Conservation (phyloP, 1,140 invertebrate genomes). For the Nautilus pompilius region DNA sequence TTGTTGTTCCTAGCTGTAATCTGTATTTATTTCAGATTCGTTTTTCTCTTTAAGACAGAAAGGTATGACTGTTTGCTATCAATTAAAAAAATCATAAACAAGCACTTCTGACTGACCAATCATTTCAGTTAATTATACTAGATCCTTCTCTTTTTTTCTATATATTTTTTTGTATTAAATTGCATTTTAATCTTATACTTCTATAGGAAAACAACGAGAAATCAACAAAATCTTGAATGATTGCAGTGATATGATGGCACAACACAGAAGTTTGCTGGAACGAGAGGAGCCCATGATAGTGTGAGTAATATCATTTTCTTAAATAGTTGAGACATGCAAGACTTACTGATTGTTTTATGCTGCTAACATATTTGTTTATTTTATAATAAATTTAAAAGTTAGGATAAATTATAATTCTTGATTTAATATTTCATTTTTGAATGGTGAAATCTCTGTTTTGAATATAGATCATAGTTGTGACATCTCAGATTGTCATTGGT, state of each 20-base stretch:
- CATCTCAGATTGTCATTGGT: too few relatives aligned
- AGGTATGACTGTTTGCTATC: background rate
- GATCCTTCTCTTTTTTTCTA: background rate
- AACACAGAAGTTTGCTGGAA: constrained; percentile 18
- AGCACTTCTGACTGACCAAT: background rate
- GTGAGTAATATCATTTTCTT: constrained; percentile 15
- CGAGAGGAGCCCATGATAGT: constrained; percentile 20
- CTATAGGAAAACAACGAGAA: constrained; percentile 25
- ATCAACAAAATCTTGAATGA: constrained; percentile 30
- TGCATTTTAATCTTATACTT: too few relatives aligned
- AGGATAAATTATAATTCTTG: background rate
- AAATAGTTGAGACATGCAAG: background rate
- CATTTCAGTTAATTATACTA: background rate
- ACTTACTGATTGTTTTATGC: background rate
- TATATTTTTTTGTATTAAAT: too few relatives aligned
- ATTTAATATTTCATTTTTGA: background rate
- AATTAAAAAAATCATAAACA: background rate
- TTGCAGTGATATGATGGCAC: constrained; percentile 18
- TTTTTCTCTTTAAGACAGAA: too few relatives aligned
- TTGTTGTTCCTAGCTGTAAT: too few relatives aligned
- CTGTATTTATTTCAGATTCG: too few relatives aligned
- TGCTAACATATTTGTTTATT: background rate
- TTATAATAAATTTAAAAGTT: background rate
- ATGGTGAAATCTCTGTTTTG: background rate
- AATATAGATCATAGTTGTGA: background rate